A percentile compares a stretch with the other conserved stretches of the same genome.
Evolutionary conservation across 2,888 invertebrate genomes (phyloP).

Genomic region (Lithophane semibrunnea): DNA sequence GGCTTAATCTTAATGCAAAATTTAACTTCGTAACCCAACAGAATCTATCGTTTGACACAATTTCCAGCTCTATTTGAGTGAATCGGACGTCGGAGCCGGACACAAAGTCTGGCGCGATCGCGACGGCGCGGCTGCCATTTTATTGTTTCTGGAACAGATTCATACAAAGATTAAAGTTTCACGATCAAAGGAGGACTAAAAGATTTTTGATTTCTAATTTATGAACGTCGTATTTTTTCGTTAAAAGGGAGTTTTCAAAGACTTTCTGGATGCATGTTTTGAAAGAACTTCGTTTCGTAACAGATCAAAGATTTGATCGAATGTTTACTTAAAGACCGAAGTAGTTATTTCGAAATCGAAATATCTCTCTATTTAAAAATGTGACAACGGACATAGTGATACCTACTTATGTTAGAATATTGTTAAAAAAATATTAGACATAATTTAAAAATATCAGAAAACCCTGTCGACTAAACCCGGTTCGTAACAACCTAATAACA

Average conservation of each 20-base stretch:
- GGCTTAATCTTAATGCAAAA: background rate
- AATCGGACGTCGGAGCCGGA: conserved; percentile 1
- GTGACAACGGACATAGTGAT: background rate
- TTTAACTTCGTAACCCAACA: conserved; percentile 8
- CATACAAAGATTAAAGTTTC: conserved; percentile 35
- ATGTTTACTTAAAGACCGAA: conserved; percentile 2
- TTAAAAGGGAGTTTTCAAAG: conserved; percentile 35
- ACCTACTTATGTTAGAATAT: background rate
- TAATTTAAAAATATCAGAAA: background rate
- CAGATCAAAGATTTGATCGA: conserved; percentile 46
- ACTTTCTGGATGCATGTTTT: conserved; percentile 14
- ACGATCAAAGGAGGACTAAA: conserved; percentile 56
- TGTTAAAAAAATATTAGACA: background rate
- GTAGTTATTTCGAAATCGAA: conserved; percentile 20
- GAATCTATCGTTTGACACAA: conserved; percentile 51
- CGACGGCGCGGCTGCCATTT: conserved; percentile 38
- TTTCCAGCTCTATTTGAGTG: conserved; percentile 54
- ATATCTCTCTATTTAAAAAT: background rate
- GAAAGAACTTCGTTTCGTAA: conserved; percentile 30
- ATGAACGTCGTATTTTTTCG: conserved; percentile 36
- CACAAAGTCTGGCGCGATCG: conserved; percentile 36
- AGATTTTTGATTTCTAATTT: conserved; percentile 44
- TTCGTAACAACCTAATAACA: background rate
- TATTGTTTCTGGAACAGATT: conserved; percentile 54
- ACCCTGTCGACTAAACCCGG: background rate